Percentiles rank a stretch among this genome's conserved stretches.
These are phyloP conservation scores for Anas flavirostris DNA, from an alignment of 2,797 vertebrate genomes.

Conservation along the genomic window DNA sequence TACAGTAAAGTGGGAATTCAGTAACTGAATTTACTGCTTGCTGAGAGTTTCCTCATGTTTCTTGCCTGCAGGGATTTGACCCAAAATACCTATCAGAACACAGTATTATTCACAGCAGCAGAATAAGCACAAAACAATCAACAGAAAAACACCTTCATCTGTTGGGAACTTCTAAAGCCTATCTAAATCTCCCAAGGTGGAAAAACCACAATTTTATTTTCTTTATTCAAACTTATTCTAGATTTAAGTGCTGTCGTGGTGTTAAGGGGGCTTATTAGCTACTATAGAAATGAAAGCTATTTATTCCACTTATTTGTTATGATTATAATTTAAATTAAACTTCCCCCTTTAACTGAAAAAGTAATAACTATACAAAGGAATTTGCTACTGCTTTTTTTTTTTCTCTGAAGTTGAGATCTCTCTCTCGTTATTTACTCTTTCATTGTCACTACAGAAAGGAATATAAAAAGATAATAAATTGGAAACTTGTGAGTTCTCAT, in stretches of 20 bases:
- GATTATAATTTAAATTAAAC: conserved; percentile 10
- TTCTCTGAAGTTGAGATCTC: not conserved
- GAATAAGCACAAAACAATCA: not conserved
- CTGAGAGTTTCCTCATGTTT: not conserved
- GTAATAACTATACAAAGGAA: not conserved
- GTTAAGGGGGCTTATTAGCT: conserved; percentile 16
- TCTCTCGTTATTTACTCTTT: not conserved
- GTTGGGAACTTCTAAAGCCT: conserved; percentile 6
- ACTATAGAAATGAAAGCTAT: conserved; percentile 4
- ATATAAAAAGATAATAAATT: not conserved
- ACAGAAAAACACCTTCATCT: not conserved
- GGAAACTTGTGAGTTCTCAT: not conserved
- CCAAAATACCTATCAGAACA: not conserved
- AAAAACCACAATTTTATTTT: not conserved
- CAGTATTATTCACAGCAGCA: not conserved
- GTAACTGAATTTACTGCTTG: not conserved
- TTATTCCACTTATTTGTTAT: conserved; percentile 24
- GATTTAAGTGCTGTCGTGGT: not conserved
- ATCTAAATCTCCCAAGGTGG: not conserved
- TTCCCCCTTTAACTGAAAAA: not conserved
- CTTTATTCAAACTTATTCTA: conserved; percentile 10
- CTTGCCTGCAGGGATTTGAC: not conserved
- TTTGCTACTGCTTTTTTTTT: not conserved
- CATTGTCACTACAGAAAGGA: not conserved
- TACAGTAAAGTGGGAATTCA: not conserved